Evolutionary conservation across 2,113 vertebrate genomes (phyloP).

Genomic region (Esox niger): DNA sequence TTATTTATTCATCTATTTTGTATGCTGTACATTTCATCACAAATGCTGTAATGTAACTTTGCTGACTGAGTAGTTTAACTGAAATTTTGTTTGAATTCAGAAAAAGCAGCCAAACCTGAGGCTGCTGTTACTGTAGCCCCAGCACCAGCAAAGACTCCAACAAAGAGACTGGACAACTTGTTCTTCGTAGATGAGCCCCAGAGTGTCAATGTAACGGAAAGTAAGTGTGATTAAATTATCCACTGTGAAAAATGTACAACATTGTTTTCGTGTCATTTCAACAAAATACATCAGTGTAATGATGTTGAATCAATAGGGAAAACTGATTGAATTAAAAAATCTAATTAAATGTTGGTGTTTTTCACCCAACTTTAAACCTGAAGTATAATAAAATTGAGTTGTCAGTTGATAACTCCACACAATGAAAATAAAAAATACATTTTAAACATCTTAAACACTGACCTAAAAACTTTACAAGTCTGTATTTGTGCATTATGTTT

Average conservation of each 20-base stretch:
- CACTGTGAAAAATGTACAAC: too few species aligned
- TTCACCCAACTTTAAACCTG: too few species aligned
- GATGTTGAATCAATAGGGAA: too few species aligned
- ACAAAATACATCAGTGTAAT: too few species aligned
- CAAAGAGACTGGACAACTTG: conserved; percentile 82
- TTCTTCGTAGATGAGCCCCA: conserved; percentile 92
- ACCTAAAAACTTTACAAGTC: background rate
- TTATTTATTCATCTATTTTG: background rate
- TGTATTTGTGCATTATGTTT: background rate
- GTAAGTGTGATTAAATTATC: conserved; percentile 71
- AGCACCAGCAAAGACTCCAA: conserved; percentile 62
- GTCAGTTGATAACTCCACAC: too few species aligned
- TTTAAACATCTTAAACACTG: too few species aligned
- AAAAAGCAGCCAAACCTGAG: conserved; percentile 65
- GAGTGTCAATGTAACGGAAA: conserved; percentile 81
- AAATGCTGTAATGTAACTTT: background rate
- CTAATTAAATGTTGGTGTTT: too few species aligned
- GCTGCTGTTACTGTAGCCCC: conserved; percentile 29
- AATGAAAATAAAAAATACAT: too few species aligned
- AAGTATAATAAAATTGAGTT: too few species aligned
- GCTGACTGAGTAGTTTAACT: conserved; percentile 29
- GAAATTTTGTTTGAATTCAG: conserved; percentile 47
- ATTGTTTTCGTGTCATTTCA: too few species aligned
- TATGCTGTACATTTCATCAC: too few species aligned
- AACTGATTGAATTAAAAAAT: too few species aligned